Evolutionary conservation across 1,140 invertebrate genomes (phyloP).

Genomic region (Neuroterus valhalla): DNA sequence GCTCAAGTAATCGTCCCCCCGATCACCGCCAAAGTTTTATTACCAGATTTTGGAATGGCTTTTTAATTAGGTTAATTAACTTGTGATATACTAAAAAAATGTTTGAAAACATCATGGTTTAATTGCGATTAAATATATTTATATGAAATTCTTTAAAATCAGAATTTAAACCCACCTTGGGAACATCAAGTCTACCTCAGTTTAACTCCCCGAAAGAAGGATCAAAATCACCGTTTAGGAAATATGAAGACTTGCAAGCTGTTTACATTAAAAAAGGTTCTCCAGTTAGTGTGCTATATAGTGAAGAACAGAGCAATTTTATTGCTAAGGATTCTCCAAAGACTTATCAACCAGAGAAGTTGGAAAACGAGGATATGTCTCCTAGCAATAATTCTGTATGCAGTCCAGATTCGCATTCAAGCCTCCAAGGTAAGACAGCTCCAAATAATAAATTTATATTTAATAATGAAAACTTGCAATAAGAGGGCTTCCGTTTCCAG

Average conservation of each 20-base stretch:
- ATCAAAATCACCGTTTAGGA: not conserved
- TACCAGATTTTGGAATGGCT: too few relatives aligned
- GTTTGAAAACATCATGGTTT: too few relatives aligned
- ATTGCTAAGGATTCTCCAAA: not conserved
- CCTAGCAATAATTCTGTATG: not conserved
- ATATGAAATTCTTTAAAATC: not conserved
- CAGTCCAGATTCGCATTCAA: not conserved
- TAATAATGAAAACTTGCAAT: too few relatives aligned
- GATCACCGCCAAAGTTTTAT: too few relatives aligned
- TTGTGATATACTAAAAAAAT: too few relatives aligned
- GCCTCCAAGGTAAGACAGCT: not conserved
- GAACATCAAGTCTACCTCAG: not conserved
- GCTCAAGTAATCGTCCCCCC: too few relatives aligned
- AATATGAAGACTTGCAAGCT: not conserved
- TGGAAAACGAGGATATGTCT: not conserved
- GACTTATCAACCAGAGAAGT: not conserved
- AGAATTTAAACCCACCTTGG: not conserved
- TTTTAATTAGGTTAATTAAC: too few relatives aligned
- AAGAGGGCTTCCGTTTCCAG: too few relatives aligned
- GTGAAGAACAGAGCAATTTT: not conserved
- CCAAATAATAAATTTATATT: not conserved
- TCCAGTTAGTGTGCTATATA: not conserved
- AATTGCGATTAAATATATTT: too few relatives aligned
- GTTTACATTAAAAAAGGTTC: conserved; percentile 15
- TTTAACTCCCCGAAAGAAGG: not conserved